phyloP scores from a whole-genome alignment of 2,888 invertebrate genomes.

The Himalopsyche kuldschensis region DNA sequence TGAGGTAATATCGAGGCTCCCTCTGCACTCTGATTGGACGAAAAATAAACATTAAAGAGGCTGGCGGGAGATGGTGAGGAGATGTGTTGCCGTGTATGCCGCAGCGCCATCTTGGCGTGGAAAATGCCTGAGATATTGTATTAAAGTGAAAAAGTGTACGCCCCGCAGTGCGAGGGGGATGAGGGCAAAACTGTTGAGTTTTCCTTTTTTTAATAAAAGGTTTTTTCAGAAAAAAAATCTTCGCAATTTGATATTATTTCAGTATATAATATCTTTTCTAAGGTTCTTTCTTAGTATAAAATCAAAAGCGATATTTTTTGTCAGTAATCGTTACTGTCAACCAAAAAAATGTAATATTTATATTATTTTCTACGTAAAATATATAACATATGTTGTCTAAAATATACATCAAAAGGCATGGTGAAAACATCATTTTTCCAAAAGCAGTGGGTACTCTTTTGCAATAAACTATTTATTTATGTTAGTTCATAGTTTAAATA shows the following conservation, averaged over 20 bases:
- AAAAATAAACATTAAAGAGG: conserved; percentile 63
- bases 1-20: conserved; percentile 64
- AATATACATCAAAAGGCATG: too few species aligned
- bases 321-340: too few species aligned
- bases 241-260: background rate
- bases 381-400: too few species aligned
- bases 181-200: conserved; percentile 58
- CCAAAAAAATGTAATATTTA: too few species aligned
- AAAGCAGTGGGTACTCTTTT: too few species aligned
- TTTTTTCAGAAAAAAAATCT: background rate
- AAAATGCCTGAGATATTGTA: conserved; percentile 64
- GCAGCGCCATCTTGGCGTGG: conserved; percentile 62
- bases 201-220: conserved; percentile 53
- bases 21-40: conserved; percentile 63
- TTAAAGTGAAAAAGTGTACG: conserved; percentile 51
- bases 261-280: background rate
- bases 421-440: too few species aligned
- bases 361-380: too few species aligned
- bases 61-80: conserved; percentile 46
- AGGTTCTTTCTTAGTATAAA: too few species aligned
- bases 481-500: too few species aligned
- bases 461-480: too few species aligned
- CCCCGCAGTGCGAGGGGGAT: conserved; percentile 46
- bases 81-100: conserved; percentile 24
- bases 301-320: too few species aligned